Base-by-base conservation (phyloP, 2,797 vertebrate genomes). In the Glossophaga mutica region DNA sequence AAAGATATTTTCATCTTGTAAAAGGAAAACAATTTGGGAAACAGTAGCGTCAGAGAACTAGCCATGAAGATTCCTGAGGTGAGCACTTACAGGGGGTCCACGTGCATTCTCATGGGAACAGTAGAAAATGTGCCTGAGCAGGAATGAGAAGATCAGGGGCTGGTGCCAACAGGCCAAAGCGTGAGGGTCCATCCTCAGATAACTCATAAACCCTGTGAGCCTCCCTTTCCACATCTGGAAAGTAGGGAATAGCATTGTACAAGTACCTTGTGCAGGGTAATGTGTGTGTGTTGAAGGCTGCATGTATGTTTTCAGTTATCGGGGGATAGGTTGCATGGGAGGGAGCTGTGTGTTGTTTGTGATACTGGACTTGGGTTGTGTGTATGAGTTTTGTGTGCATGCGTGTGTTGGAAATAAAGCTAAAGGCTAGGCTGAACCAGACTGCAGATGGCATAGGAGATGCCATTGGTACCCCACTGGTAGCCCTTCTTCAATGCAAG, bases 101-200 rank as follows among this genome's bases (percentile, higher is more conserved):
- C 0, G 0, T 10, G 48, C 26, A 11, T 29, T 21, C 16, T 70
- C 50, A 4, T 0, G 4, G n/a, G 11, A 14, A 29, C 10, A 7
- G 1, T 5, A 37, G 34, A 52, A 59, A 59, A 78, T 0, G 22
- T 3, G 2, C 42, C 78, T 26, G 14, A 73, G 46, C 39, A 22
- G 19, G 7, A 19, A 4, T 3, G 9, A 21, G 67, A 55, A 65
- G 19, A 37, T 22, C 15, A 19, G 39, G 6, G 21, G 26, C 81
- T 73, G 22, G 15, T 32, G 74, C 90, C 24, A 29, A 15, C 6
- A 59, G 48, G 24, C 15, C 19, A n/a, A 34, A 79, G 19, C 42
- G 50, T 8, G 46, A 29, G 34, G 2, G 10, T 4, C 15, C 5
- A 34, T 12, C 34, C 46, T 50, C 9, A 0, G n/a, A 42, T 83